A percentile compares a stretch with the other conserved stretches of the same genome.
phyloP scores from a whole-genome alignment of 1,140 invertebrate genomes.

The Coptotermes formosanus region DNA sequence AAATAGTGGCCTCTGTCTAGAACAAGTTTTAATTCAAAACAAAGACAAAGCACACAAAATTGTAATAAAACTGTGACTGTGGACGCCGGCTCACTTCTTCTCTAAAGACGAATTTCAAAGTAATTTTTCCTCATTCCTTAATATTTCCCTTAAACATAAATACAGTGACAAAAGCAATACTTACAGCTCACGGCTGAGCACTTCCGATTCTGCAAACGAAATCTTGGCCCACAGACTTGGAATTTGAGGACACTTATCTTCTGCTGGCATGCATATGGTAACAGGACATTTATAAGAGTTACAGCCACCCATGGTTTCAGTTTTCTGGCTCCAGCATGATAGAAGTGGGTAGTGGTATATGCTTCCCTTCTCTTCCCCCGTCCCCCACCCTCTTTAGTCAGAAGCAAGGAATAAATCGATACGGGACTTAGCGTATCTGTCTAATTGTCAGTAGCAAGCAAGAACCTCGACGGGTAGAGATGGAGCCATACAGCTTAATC shows the following conservation, averaged over 20 bases:
- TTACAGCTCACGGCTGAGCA: background rate
- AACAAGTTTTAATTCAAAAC: no score
- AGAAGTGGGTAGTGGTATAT: conserved; percentile 15
- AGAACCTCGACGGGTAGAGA: conserved; percentile 28
- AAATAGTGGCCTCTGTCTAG: no score
- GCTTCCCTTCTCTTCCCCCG: background rate
- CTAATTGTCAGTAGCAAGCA: conserved; percentile 35
- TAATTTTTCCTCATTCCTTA: no score
- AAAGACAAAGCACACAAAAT: no score
- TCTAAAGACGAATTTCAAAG: no score
- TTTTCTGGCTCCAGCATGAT: background rate
- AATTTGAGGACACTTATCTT: background rate
- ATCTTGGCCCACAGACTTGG: background rate
- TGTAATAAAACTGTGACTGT: no score
- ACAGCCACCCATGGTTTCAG: background rate
- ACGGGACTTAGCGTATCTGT: conserved; percentile 35
- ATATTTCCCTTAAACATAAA: no score
- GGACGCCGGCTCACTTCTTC: no score
- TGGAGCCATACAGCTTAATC: conserved; percentile 35
- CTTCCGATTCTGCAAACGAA: background rate
- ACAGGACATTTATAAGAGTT: conserved; percentile 8
- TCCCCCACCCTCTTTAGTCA: background rate
- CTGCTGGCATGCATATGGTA: conserved; percentile 8
- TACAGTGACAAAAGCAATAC: background rate
- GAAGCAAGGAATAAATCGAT: conserved; percentile 34